Base-by-base conservation (phyloP, 1,140 invertebrate species). In the Formica exsecta region DNA sequence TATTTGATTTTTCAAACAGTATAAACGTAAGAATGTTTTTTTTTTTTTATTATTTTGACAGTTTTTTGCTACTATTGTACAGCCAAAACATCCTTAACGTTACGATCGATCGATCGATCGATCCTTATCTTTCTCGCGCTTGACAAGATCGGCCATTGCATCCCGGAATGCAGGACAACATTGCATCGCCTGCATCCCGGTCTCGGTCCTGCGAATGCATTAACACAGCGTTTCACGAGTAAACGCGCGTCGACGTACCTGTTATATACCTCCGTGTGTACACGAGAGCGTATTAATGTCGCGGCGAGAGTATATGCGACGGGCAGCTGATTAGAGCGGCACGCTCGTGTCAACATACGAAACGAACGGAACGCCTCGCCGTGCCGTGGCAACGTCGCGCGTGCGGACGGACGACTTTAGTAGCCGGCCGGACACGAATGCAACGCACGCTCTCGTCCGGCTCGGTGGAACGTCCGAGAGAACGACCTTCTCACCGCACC, bases 371-470 rank as follows among this genome's bases (percentile, higher is more conserved):
- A 93, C 86, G 87, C 92, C 9, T 0, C 44, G 44, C 38, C 7
- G 86, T 91, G 16, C 48, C 48, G 44, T 48, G 92, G 91, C 91
- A 93, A 93, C 92, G 32, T 51, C 32, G 79, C 36, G 91, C 41
- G 59, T 11, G 61, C 76, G 76, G 44, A 65, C 80, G 87, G 66
- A 81, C 87, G 89, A 92, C 91, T 92, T 92, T 92, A 91, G 91
- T 92, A 92, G 91, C 90, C 90, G 90, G 87, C 86, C 91, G 91
- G 54, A 75, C 68, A 85, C 87, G 85, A 86, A 87, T 80, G 88
- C 79, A 89, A 84, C 76, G 85, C 54, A 84, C 75, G n/a, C n/a
- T 22, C n/a, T 22, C 25, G 11, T 80, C 79, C 65, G 77, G 29
- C 32, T 57, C 85, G 81, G 88, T 90, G 89, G 89, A 90, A 90